Evolutionary conservation across 2,888 invertebrate species (phyloP), one percentile per base, ranked within the genome.

Genomic region (Baronia brevicornis): DNA sequence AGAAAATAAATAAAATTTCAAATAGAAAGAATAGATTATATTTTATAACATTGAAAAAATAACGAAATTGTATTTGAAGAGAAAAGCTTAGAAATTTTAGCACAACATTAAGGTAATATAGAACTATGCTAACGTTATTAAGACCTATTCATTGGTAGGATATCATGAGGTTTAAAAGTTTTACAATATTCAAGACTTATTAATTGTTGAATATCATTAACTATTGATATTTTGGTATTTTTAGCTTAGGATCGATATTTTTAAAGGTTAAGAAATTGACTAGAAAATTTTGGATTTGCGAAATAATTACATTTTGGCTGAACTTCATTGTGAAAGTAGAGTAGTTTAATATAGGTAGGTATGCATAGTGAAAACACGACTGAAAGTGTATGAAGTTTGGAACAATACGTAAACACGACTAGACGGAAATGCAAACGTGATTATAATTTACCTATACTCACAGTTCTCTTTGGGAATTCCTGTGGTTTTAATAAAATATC

Each of bases 261-360:
- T 40, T 58, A 60, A 61, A 64, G 53, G 52, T 61, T 67, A 63
- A 55, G 59, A 59, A 56, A 65, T 70, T 82, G 82, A 82, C 82
- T 82, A 82, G 82, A 82, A 62, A 80, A 78, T 67, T 79, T 79
- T 80, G 75, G 78, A 72, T 75, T 71, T 68, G 62, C 70, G 60
- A 66, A 51, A 50, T 41, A 51, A 44, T 42, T 46, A n/a, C n/a
- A n/a, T 52, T 69, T 78, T 77, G 73, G 74, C 63, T 69, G 68
- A 49, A 48, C 56, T 45, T 55, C 60, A 64, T 59, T 64, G 58
- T 57, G 58, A 60, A 51, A 50, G 45, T 38, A 51, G 46, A 47
- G 47, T 35, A 29, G 33, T 38, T 28, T 22, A 29, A 29, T 28
- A 31, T 33, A 30, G 14, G 25, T 28, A 19, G 26, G 35, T 41